Base-by-base conservation (phyloP, 2,797 vertebrate species). In the Schizopygopsis pylzovi region DNA sequence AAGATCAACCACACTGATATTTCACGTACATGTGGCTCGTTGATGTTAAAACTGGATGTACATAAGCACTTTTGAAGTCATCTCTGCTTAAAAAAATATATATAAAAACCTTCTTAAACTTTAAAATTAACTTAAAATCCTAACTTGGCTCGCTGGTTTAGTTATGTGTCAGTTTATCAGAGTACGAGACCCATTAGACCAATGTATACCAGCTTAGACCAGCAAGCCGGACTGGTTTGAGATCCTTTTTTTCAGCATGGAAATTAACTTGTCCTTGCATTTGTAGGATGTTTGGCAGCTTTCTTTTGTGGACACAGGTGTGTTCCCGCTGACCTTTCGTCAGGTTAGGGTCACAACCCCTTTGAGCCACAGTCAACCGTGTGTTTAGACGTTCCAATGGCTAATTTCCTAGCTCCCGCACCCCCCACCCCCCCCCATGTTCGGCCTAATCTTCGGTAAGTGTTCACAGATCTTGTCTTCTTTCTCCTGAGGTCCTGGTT, bases 381-480 rank as follows among this genome's bases (percentile, higher is more conserved):
- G 67, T 77, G 81, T 83, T 85, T 81, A 81, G 75, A 85, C 78
- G 52, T 88, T 61, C 85, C 81, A 1, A 10, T 85, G 87, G 84
- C 87, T 45, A 87, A 85, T 79, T 84, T 90, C 89, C 86, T 79
- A 75, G 78, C 84, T 84, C 88, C 49, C 87, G 56, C 87, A 47
- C 25, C 85, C 82, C 84, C 84, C 85, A 89, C 87, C 56, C 87
- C 52, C 85, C 82, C 84, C 84, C 85, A 89, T 90, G 89, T 91
- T 90, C 70, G 65, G 79, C 47, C 89, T 93, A 93, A 94, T 94
- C 92, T 80, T 49, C 84, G 37, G 80, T 92, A 94, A 95, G 92
- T 94, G 94, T 93, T 94, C 92, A 92, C 94, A 95, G 94, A 92
- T 90, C 75, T 54, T 22, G 72, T 75, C 39, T 52, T 68, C 9